Base-by-base conservation (phyloP, 2,797 vertebrate genomes). In the Propithecus perrieri region DNA sequence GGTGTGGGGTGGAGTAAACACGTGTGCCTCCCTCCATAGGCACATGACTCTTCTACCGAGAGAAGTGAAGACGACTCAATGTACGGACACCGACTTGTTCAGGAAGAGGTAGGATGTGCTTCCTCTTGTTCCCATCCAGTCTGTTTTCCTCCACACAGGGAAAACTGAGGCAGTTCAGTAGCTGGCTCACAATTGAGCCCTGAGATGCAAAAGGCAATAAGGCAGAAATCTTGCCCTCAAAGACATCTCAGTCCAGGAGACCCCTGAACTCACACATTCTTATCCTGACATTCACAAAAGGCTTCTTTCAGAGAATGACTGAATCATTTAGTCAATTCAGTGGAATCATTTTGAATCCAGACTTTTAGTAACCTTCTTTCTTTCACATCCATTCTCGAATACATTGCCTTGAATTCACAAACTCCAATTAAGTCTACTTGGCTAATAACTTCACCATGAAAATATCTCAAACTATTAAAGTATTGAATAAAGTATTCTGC, bases 401-500 rank as follows among this genome's bases (percentile, higher is more conserved):
- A 97, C 98, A 81, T 98, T 98, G 97, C 97, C 96, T 98, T 97
- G 97, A 98, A 98, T 92, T 98, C 96, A 94, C 96, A 98, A 97
- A 92, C 96, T 98, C 97, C 98, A 98, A 98, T 98, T 98, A 98
- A 98, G 96, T 98, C 95, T 97, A 98, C 97, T 98, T 97, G 98
- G 97, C 98, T 98, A 98, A 98, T 98, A 98, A 98, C 97, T 97
- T 89, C 96, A 97, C 98, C 97, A 98, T 98, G 98, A 98, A 98
- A 98, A 98, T 97, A 98, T 98, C 98, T 98, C 98, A 96, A 98
- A 98, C 98, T 98, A 98, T 98, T 98, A 98, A 98, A 98, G 97
- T 97, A 94, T 97, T 98, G 98, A 97, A 98, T 98, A 98, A 98
- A 98, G 98, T 98, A 98, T 98, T 96, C 97, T 97, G 97, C 96